Evolutionary conservation across 2,888 invertebrate species (phyloP).

Genomic region (Mesoligia furuncula): DNA sequence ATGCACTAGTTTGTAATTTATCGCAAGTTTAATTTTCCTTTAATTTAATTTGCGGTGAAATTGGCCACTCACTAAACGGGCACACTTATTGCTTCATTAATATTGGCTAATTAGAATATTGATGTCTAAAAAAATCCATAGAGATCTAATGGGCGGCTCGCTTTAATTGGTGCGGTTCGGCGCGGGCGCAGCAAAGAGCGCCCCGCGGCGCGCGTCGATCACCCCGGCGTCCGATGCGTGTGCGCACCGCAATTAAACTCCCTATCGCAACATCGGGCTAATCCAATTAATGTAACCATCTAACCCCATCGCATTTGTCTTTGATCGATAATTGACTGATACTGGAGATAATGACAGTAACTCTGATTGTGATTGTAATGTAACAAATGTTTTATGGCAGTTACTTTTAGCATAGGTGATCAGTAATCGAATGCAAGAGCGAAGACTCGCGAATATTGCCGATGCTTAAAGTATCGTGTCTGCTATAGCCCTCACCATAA

Average conservation of each 20-base stretch:
- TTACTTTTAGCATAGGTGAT: background rate
- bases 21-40: background rate
- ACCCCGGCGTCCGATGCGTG: conserved; percentile 76
- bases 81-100: conserved; percentile 19
- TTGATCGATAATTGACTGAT: conserved; percentile 81
- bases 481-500: background rate
- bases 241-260: conserved; percentile 86
- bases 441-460: background rate
- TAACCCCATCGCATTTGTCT: conserved; percentile 77
- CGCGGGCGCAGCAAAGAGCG: conserved; percentile 79
- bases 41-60: background rate
- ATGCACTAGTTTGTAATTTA: conserved; percentile 13
- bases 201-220: conserved; percentile 88
- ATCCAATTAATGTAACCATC: conserved; percentile 88
- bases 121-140: conserved; percentile 69
- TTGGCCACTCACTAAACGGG: background rate
- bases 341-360: conserved; percentile 71
- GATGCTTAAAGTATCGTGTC: background rate
- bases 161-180: conserved; percentile 77
- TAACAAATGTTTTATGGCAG: background rate
- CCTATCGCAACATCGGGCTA: conserved; percentile 82
- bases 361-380: conserved; percentile 37
- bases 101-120: conserved; percentile 44
- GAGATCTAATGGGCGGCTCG: conserved; percentile 66
- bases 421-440: background rate